Conservation (phyloP, 2,797 vertebrate species). For the Eospalax fontanierii region DNA sequence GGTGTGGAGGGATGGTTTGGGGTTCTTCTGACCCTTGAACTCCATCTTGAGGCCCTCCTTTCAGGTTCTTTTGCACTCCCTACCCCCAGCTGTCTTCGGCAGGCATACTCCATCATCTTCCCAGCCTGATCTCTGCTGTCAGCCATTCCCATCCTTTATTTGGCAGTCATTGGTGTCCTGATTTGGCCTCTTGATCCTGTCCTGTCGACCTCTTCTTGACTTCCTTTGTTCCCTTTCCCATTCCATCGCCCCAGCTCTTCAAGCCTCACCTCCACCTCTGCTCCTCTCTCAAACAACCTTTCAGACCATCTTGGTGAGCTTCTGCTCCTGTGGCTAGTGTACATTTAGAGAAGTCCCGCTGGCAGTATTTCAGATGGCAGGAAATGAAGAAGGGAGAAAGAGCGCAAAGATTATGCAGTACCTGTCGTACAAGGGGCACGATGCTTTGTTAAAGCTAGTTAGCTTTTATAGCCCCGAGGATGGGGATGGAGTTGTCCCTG, state of each 20-base stretch:
- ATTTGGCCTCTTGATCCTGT: neutral
- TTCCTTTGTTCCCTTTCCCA: neutral
- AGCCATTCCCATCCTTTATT: neutral
- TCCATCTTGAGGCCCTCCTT: neutral
- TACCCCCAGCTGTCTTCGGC: neutral
- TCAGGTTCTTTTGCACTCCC: neutral
- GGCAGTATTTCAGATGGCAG: neutral
- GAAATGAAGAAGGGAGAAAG: neutral
- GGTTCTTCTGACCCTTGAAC: too few relatives aligned
- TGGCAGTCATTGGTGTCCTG: neutral
- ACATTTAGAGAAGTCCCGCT: neutral
- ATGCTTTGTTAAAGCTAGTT: too few relatives aligned
- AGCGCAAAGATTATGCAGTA: too few relatives aligned
- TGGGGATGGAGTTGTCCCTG: neutral
- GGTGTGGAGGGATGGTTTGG: neutral
- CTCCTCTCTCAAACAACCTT: neutral
- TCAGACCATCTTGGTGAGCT: too few relatives aligned
- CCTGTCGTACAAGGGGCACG: too few relatives aligned
- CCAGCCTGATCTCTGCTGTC: neutral
- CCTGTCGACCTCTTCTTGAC: neutral
- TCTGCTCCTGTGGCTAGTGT: neutral
- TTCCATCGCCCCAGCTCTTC: neutral
- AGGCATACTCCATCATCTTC: neutral
- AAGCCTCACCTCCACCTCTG: neutral
- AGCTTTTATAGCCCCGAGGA: neutral